Evolutionary conservation across 2,113 vertebrate genomes (phyloP).

Genomic region (Elgaria multicarinata): DNA sequence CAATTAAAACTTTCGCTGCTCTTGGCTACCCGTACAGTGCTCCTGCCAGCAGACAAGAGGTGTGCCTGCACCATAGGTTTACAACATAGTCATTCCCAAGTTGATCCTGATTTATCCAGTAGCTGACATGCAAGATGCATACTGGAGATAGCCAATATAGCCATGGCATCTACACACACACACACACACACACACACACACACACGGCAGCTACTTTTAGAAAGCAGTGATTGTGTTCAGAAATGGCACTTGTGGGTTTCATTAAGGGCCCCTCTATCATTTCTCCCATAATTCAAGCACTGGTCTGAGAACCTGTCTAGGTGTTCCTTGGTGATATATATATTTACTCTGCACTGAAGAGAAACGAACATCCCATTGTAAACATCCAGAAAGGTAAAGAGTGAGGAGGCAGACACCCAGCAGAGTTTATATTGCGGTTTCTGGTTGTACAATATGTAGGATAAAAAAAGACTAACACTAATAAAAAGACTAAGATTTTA

Average conservation of each 20-base stretch:
- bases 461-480: too few relatives aligned
- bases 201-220: neutral
- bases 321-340: neutral
- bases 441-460: neutral
- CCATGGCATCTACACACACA: too few relatives aligned
- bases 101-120: neutral
- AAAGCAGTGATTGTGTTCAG: neutral
- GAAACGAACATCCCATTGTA: neutral
- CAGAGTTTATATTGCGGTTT: neutral
- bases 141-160: neutral
- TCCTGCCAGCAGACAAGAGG: neutral
- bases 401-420: neutral
- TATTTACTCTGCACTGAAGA: neutral
- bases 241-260: neutral
- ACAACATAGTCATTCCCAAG: neutral
- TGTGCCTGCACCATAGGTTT: neutral
- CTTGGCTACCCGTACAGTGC: neutral
- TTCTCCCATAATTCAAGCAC: neutral
- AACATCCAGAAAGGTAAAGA: neutral
- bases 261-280: neutral
- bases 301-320: neutral
- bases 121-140: neutral
- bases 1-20: slow-evolving; percentile 4
- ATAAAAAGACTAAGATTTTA: too few relatives aligned
- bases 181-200: neutral